phyloP scores from a whole-genome alignment of 2,113 vertebrate genomes.

The Patagioenas fasciata region DNA sequence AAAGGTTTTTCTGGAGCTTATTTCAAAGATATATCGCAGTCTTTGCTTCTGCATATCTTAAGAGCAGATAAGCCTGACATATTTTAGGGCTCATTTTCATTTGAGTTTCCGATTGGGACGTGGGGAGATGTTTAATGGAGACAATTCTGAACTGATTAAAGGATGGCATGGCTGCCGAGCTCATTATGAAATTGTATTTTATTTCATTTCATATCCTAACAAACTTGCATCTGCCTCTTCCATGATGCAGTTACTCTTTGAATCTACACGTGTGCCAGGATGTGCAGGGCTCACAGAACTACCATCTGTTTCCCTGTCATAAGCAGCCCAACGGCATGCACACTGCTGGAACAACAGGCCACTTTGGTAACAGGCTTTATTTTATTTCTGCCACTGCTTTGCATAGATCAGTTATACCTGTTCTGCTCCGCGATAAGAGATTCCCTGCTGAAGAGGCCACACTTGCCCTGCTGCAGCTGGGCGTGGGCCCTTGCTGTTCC shows the following conservation, averaged over 20 bases:
- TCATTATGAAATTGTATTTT: constrained; percentile 54
- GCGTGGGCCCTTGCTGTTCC: not conserved
- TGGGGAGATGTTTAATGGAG: not conserved
- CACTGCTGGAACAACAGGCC: constrained; percentile 2
- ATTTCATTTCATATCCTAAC: constrained; percentile 55
- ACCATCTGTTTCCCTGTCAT: constrained; percentile 65
- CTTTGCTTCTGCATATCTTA: not conserved
- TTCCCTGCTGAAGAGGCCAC: not conserved
- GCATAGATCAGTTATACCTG: constrained; percentile 7
- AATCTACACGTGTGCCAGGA: constrained; percentile 47
- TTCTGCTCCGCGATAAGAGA: not conserved
- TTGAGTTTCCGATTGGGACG: constrained; percentile 1
- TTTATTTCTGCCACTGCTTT: constrained; percentile 31
- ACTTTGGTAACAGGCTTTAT: not conserved
- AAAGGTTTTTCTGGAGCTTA: not conserved
- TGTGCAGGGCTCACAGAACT: constrained; percentile 39
- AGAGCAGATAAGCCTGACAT: not conserved
- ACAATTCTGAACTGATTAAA: constrained; percentile 39
- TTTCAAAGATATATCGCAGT: not conserved
- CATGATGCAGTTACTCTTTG: constrained; percentile 65
- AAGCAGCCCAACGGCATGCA: not conserved
- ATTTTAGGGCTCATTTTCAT: not conserved
- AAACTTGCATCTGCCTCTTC: constrained; percentile 70
- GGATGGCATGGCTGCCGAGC: not conserved
- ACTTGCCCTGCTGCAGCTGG: not conserved